These are phyloP conservation scores for Caiman crocodilus DNA, from an alignment of 2,797 vertebrate species.

Conservation along the genomic window DNA sequence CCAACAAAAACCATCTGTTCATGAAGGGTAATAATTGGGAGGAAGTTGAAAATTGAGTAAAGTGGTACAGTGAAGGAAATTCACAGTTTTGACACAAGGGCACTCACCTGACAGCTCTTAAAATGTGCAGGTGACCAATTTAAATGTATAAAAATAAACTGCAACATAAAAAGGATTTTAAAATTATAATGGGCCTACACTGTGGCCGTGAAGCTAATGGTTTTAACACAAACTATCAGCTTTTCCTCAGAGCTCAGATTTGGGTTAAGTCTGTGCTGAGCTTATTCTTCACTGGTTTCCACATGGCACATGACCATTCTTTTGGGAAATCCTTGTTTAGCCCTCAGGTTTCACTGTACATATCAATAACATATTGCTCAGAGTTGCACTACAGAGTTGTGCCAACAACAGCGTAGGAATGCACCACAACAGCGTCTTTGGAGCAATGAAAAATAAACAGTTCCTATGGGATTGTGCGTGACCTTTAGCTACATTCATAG, in stretches of 20 bases:
- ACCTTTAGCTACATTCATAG: neutral
- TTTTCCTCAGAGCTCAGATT: neutral
- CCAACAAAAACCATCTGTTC: neutral
- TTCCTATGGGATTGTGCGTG: neutral
- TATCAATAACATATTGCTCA: neutral
- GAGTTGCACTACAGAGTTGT: neutral
- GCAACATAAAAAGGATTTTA: neutral
- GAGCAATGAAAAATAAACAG: neutral
- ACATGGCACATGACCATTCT: neutral
- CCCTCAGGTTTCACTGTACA: neutral
- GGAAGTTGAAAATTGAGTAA: neutral
- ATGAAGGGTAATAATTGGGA: neutral
- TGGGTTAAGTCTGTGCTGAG: neutral
- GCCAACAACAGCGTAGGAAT: neutral
- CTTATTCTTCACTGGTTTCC: neutral
- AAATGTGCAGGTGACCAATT: neutral
- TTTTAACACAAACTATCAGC: neutral
- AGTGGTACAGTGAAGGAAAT: neutral
- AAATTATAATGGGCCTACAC: neutral
- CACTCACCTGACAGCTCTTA: slow-evolving; percentile 1
- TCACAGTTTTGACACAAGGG: neutral
- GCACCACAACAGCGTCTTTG: accelerated
- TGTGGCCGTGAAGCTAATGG: neutral
- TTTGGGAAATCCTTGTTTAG: neutral
- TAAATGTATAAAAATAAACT: neutral